A percentile compares a stretch with the other conserved stretches of the same genome.
phyloP scores from a whole-genome alignment of 2,888 invertebrate genomes.

The Cylindroiulus punctatus region DNA sequence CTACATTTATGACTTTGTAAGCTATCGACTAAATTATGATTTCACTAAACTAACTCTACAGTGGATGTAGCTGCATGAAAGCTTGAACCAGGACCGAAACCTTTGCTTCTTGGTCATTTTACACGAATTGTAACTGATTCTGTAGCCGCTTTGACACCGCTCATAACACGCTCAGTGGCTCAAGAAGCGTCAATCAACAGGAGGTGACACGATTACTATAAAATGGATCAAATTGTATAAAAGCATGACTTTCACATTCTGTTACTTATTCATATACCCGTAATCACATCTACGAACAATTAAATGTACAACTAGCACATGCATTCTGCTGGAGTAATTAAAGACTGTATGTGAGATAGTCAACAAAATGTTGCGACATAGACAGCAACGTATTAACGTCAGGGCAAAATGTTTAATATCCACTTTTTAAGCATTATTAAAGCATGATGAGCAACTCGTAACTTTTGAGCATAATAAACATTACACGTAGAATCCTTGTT shows the following conservation, averaged over 20 bases:
- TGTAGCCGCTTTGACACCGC: conserved; percentile 1
- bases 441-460: too few relatives aligned
- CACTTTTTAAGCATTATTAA: too few relatives aligned
- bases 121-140: conserved; percentile 17
- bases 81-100: conserved; percentile 34
- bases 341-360: too few relatives aligned
- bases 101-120: neutral
- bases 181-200: neutral
- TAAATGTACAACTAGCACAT: too few relatives aligned
- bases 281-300: neutral
- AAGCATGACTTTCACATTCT: neutral
- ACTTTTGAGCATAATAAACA: too few relatives aligned
- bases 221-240: neutral
- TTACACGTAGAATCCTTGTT: too few relatives aligned
- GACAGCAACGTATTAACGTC: too few relatives aligned
- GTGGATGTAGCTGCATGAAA: conserved; percentile 10
- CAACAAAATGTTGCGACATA: too few relatives aligned
- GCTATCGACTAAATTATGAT: conserved; percentile 38
- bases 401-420: too few relatives aligned
- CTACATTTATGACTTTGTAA: conserved; percentile 37
- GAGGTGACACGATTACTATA: neutral
- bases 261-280: too few relatives aligned
- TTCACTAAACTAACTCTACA: conserved; percentile 23
- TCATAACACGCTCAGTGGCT: neutral
- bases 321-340: too few relatives aligned